Evolutionary conservation across 2,113 vertebrate genomes (phyloP), one percentile per base, ranked within the genome.

Genomic region (Rostratula benghalensis): DNA sequence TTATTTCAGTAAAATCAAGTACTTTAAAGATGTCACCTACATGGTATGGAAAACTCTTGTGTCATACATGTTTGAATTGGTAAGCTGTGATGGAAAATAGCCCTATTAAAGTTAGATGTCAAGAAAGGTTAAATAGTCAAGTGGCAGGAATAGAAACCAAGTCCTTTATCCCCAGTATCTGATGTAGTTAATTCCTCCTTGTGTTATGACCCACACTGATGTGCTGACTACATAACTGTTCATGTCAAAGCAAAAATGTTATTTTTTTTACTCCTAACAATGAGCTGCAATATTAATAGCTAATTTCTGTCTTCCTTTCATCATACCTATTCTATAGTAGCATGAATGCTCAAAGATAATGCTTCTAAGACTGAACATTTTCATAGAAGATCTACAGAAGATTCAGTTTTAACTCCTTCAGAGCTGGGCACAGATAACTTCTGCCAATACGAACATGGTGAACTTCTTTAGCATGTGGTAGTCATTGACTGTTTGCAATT

Each of bases 401-500:
- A 74, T 77, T 75, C 27, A 56, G 25, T 48, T 74, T 93, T 80
- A 93, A 71, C 73, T 73, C 71, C 61, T 89, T 84, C 48, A 63
- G 68, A 24, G 11, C 53, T 95, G 37, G 43, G 22, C 91, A 65
- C 8, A 89, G 82, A 59, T 39, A 57, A 11, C 3, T 69, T 70
- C 69, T 92, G 48, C 56, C 33, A 11, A 54, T 73, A 13, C n/a
- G 23, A 48, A 54, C 70, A 10, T 37, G 23, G 48, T 63, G 95
- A 69, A 65, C n/a, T 83, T 70, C 46, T 88, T 96, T 92, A 96
- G 43, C 48, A 75, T 90, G 84, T 90, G 69, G 67, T 94, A 87
- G 89, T 96, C 87, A 83, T 69, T 95, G 96, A 95, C 94, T 96
- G 10, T 63, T 95, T 97, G 84, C 76, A 54, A n/a, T 94, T 94